Conservation (phyloP, 1,140 invertebrate genomes). For the Eciton burchellii region DNA sequence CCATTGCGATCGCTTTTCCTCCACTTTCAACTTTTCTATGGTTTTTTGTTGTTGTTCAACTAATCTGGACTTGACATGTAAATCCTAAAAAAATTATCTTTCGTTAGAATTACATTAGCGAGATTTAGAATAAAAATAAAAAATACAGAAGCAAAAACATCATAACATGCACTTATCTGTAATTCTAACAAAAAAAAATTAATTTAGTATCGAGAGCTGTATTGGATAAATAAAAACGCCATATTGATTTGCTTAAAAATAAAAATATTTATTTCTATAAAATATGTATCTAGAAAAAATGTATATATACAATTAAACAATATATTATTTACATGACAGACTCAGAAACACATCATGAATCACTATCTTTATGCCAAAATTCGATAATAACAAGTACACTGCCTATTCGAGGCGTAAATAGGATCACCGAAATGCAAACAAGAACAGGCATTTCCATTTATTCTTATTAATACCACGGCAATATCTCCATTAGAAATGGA, state of each 20-base stretch:
- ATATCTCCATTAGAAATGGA: conserved; percentile 63
- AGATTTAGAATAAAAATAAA: conserved; percentile 35
- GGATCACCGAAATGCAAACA: neutral
- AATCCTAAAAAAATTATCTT: conserved; percentile 78
- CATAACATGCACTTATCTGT: conserved; percentile 2
- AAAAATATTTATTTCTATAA: conserved; percentile 58
- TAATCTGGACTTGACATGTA: conserved; percentile 76
- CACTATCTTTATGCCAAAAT: neutral
- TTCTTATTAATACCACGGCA: conserved; percentile 16
- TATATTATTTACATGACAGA: conserved; percentile 43
- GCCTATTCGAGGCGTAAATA: neutral
- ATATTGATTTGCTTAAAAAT: conserved; percentile 32
- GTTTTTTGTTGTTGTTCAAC: conserved; percentile 77
- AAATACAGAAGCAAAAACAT: conserved; percentile 47
- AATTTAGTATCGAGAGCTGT: neutral
- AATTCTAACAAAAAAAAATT: neutral
- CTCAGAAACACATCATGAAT: conserved; percentile 31
- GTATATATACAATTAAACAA: conserved; percentile 12
- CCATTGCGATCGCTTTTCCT: conserved; percentile 77
- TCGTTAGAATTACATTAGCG: neutral
- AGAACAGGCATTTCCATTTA: conserved; percentile 1
- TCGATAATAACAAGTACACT: neutral
- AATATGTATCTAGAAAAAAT: conserved; percentile 28
- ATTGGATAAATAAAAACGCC: conserved; percentile 56
- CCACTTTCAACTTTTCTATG: conserved; percentile 76